These are phyloP conservation scores for Notodonta ziczac DNA, from an alignment of 2,888 invertebrate genomes.

Conservation along the genomic window DNA sequence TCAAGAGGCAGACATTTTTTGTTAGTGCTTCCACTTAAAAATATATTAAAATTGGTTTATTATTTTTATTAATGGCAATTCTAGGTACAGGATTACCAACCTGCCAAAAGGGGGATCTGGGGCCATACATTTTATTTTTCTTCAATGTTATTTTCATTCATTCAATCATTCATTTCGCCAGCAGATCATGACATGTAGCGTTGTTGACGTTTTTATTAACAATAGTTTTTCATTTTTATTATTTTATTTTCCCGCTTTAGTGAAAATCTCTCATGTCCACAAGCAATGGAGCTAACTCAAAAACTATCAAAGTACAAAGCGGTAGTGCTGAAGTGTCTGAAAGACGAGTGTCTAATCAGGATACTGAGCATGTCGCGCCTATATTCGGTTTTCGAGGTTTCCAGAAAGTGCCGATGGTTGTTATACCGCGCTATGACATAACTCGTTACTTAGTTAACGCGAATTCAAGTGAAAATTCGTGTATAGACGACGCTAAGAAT, in stretches of 20 bases:
- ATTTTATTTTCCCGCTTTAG: constrained; percentile 50
- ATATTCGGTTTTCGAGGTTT: constrained; percentile 58
- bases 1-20: no score
- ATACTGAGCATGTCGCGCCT: constrained; percentile 41
- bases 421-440: constrained; percentile 57
- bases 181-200: constrained; percentile 43
- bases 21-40: no score
- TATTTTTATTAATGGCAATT: no score
- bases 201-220: constrained; percentile 57
- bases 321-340: constrained; percentile 25
- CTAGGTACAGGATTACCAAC: no score
- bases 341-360: constrained; percentile 19
- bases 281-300: constrained; percentile 54
- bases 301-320: constrained; percentile 18
- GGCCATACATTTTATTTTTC: no score
- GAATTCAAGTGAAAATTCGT: constrained; percentile 3
- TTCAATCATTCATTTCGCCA: constrained; percentile 11
- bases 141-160: no score
- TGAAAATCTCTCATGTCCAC: constrained; percentile 51
- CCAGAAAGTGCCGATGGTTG: constrained; percentile 53
- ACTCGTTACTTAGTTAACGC: constrained; percentile 45
- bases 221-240: constrained; percentile 50
- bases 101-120: no score
- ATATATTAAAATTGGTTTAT: no score
- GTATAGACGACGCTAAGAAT: constrained; percentile 8